Evolutionary conservation across 2,113 vertebrate genomes (phyloP).

Genomic region (Pollachius pollachius): DNA sequence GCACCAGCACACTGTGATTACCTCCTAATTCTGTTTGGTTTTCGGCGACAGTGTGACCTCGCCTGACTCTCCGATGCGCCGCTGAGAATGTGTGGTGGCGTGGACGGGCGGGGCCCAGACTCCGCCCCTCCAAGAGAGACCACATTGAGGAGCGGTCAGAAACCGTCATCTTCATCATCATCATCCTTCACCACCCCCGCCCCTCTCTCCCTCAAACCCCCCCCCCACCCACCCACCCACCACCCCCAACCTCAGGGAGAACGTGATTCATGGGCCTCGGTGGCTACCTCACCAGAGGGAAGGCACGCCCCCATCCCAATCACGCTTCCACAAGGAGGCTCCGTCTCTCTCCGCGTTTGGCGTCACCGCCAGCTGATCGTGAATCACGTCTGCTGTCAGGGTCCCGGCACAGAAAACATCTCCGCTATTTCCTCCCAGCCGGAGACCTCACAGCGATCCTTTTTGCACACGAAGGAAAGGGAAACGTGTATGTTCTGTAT

Average conservation of each 20-base stretch:
- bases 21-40: no score
- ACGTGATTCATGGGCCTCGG: conserved; percentile 61
- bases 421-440: conserved; percentile 41
- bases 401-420: conserved; percentile 55
- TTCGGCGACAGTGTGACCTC: no score
- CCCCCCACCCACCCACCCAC: neutral
- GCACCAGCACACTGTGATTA: no score
- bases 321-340: conserved; percentile 32
- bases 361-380: conserved; percentile 33
- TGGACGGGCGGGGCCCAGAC: conserved; percentile 28
- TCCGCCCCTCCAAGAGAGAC: conserved; percentile 36
- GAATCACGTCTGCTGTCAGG: conserved; percentile 58
- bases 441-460: conserved; percentile 27
- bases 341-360: neutral
- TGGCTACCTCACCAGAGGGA: conserved; percentile 61
- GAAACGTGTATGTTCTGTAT: conserved; percentile 8
- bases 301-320: conserved; percentile 46
- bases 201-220: neutral
- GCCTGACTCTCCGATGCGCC: conserved; percentile 39
- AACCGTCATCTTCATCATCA: no score
- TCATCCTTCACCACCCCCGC: conserved; percentile 44
- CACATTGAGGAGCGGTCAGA: conserved; percentile 61
- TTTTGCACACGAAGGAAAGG: neutral
- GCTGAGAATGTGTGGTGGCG: conserved; percentile 63
- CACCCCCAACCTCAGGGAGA: conserved; percentile 15